Percentiles rank a stretch among this genome's conserved stretches.
Evolutionary conservation across 2,113 vertebrate genomes (phyloP).

Genomic region (Grammomys surdaster): DNA sequence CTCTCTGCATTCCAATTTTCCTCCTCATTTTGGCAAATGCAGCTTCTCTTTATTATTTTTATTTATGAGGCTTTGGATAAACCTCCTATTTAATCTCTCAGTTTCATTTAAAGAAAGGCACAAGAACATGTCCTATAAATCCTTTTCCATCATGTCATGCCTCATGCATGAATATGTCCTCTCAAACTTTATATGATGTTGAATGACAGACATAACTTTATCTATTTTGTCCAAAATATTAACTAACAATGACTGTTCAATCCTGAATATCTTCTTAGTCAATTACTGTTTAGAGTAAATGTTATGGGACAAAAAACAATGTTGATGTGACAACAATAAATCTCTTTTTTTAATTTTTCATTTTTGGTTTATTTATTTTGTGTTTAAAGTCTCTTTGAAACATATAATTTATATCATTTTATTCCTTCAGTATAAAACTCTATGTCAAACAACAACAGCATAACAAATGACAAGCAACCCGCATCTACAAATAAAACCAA

Average conservation of each 20-base stretch:
- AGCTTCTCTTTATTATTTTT: not conserved
- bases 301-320: conserved; percentile 54
- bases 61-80: not conserved
- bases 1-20: not conserved
- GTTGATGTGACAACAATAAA: not conserved
- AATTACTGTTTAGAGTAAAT: conserved; percentile 50
- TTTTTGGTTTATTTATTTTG: too few species aligned
- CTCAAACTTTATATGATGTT: not conserved
- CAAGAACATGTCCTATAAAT: not conserved
- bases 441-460: too few species aligned
- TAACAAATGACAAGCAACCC: too few species aligned
- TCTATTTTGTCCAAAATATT: not conserved
- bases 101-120: not conserved
- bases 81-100: not conserved
- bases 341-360: not conserved
- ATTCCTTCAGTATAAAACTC: too few species aligned
- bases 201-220: conserved; percentile 15
- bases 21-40: not conserved
- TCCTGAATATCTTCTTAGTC: not conserved
- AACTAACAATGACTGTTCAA: conserved; percentile 31
- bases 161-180: not conserved
- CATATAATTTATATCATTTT: too few species aligned
- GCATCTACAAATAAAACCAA: too few species aligned
- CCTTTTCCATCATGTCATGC: not conserved
- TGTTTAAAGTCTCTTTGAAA: too few species aligned